phyloP scores from a whole-genome alignment of 2,888 invertebrate genomes.

The Phyto melanocephala region DNA sequence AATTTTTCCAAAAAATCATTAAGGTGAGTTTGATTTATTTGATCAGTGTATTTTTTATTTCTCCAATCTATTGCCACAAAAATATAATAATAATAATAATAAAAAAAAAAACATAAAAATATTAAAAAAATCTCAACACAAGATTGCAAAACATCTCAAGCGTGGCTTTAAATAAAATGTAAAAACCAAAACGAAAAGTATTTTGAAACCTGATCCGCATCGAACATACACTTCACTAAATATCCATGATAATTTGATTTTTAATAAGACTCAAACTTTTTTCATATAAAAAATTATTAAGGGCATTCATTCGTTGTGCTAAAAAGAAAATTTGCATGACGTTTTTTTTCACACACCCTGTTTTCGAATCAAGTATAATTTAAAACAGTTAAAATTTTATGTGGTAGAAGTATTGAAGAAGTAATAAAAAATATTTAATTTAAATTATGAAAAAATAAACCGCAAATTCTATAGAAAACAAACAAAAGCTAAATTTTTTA shows the following conservation, averaged over 20 bases:
- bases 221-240: not conserved
- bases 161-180: slow-evolving; percentile 34
- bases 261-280: not conserved
- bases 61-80: slow-evolving; percentile 34
- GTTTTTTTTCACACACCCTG: no score
- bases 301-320: no score
- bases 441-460: no score
- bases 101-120: not conserved
- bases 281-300: no score
- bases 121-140: slow-evolving; percentile 16
- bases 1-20: slow-evolving; percentile 8
- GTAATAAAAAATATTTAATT: no score
- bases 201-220: not conserved
- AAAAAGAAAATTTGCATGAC: no score
- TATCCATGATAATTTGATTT: not conserved
- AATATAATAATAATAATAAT: slow-evolving; percentile 20
- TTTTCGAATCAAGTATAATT: no score
- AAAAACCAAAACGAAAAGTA: not conserved
- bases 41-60: slow-evolving; percentile 12
- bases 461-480: no score
- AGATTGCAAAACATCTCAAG: slow-evolving; percentile 64
- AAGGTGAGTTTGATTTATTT: slow-evolving; percentile 49
- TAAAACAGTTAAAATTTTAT: no score
- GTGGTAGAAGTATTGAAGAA: no score
- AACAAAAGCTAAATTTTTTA: no score